phyloP scores from a whole-genome alignment of 2,797 vertebrate species.

The Sphenodon punctatus region DNA sequence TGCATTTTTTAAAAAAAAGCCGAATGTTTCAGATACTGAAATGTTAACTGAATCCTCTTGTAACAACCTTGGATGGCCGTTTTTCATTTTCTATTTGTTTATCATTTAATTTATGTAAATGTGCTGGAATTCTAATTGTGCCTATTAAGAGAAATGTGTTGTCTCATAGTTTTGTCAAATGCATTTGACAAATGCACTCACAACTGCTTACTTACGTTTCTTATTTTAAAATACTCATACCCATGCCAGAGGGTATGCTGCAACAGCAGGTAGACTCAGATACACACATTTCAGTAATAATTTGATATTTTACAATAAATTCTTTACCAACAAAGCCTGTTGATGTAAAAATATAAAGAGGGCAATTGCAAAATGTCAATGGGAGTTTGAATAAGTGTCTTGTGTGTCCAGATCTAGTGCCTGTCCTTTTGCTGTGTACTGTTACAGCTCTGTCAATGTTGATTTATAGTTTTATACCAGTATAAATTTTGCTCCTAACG shows the following conservation, averaged over 20 bases:
- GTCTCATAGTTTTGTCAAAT: background rate
- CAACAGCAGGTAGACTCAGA: too few relatives aligned
- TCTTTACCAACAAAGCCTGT: background rate
- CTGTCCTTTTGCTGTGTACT: background rate
- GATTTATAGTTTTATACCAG: background rate
- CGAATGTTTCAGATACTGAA: rapidly evolving
- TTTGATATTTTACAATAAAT: background rate
- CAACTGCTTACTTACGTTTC: too few relatives aligned
- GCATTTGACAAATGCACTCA: too few relatives aligned
- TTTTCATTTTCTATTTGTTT: background rate
- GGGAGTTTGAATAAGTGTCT: background rate
- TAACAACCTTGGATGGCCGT: background rate
- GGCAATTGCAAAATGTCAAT: background rate
- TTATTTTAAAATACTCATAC: too few relatives aligned
- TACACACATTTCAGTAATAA: too few relatives aligned
- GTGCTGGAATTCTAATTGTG: background rate
- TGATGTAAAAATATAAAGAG: background rate
- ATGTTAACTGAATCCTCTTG: background rate
- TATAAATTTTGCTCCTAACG: background rate
- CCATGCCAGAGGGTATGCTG: too few relatives aligned
- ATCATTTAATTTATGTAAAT: background rate
- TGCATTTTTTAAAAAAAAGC: background rate
- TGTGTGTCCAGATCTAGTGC: background rate
- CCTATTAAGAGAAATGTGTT: background rate
- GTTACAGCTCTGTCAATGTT: too few relatives aligned